These are phyloP conservation scores for Pristiophorus japonicus DNA, from an alignment of 2,113 vertebrate genomes.

Conservation along the genomic window DNA sequence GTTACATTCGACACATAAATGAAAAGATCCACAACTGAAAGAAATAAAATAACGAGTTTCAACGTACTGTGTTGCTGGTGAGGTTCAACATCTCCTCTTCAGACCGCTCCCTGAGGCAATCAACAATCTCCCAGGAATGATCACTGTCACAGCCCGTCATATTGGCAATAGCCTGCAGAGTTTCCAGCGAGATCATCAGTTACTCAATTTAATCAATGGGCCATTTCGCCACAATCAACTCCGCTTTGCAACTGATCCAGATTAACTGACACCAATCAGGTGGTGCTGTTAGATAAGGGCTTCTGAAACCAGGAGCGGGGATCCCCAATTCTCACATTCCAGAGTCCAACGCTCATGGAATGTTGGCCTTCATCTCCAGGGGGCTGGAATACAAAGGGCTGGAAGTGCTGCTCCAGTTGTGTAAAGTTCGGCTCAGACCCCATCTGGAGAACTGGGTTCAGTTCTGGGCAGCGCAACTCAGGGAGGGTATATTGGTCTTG, in stretches of 20 bases:
- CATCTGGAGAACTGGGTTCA: no score
- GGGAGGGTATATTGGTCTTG: no score
- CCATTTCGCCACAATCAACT: background rate
- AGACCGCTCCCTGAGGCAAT: constrained; percentile 56
- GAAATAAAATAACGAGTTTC: background rate
- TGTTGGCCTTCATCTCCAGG: background rate
- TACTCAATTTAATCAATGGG: background rate
- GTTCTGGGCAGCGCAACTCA: no score
- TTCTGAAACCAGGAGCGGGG: no score
- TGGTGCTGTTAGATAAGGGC: no score
- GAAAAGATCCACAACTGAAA: constrained; percentile 38
- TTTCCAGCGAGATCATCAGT: background rate
- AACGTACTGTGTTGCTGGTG: constrained; percentile 40
- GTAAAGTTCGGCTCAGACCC: background rate
- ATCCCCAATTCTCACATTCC: background rate
- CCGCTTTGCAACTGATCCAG: no score
- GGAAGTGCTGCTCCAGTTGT: background rate
- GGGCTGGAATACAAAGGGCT: background rate
- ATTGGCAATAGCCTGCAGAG: constrained; percentile 55
- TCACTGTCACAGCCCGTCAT: constrained; percentile 53
- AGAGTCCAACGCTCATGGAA: background rate
- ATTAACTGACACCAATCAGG: no score
- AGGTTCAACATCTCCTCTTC: constrained; percentile 54
- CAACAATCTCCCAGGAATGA: constrained; percentile 53
- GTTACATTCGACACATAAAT: constrained; percentile 38